Evolutionary conservation across 2,797 vertebrate genomes (phyloP).

Genomic region (Stomatorhinus walkeri): DNA sequence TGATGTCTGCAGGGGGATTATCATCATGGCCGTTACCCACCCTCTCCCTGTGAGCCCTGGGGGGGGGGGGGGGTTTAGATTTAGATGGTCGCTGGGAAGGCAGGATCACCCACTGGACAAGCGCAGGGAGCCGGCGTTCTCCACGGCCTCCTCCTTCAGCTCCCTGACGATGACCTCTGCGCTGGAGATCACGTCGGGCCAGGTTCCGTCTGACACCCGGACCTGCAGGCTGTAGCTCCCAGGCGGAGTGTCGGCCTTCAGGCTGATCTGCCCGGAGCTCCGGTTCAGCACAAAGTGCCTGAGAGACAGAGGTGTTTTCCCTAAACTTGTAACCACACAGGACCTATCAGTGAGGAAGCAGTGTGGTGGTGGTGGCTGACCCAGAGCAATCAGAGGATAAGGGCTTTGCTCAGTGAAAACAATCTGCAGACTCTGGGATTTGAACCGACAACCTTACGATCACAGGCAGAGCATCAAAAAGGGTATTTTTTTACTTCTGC

Average conservation of each 20-base stretch:
- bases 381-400: neutral
- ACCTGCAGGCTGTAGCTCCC: conserved; percentile 71
- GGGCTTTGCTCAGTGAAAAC: neutral
- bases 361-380: neutral
- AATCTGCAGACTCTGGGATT: neutral
- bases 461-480: neutral
- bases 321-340: neutral
- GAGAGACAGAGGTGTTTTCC: conserved; percentile 27
- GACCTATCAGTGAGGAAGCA: neutral
- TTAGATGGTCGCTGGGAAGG: neutral
- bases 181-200: conserved; percentile 78
- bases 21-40: neutral
- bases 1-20: conserved; percentile 53
- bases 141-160: conserved; percentile 63
- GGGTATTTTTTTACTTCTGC: neutral
- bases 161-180: conserved; percentile 66
- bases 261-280: conserved; percentile 70
- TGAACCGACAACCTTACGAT: neutral
- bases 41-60: neutral
- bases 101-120: conserved; percentile 63
- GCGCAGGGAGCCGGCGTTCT: conserved; percentile 66
- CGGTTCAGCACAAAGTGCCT: conserved; percentile 76
- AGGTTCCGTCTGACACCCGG: conserved; percentile 69
- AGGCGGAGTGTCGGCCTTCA: conserved; percentile 65
- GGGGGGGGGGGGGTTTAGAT: too few species aligned